Conservation (phyloP, 2,113 vertebrate species). For the Fregetta grallaria region DNA sequence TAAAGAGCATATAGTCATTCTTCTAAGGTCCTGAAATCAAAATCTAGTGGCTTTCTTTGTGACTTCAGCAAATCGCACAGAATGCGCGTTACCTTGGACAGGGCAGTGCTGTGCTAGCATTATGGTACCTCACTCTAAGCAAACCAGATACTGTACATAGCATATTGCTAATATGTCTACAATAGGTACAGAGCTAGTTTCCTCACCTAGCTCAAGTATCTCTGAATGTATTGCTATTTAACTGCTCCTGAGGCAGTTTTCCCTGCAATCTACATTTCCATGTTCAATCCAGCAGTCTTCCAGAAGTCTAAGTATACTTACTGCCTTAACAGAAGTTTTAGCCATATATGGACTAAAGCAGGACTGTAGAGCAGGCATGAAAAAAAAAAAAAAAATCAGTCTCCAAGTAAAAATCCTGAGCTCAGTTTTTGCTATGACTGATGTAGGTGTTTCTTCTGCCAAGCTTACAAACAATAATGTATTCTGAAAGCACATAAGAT, state of each 20-base stretch:
- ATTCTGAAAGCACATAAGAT: neutral
- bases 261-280: neutral
- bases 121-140: neutral
- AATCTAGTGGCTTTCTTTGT: neutral
- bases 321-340: neutral
- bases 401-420: neutral
- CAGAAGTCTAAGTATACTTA: neutral
- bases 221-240: neutral
- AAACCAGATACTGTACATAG: neutral
- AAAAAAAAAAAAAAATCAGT: neutral
- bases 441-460: neutral
- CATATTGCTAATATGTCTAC: neutral
- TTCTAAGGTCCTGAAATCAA: neutral
- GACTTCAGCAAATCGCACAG: neutral
- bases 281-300: neutral
- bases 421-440: neutral
- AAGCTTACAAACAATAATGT: neutral
- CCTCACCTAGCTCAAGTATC: neutral
- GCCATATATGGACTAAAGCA: neutral
- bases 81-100: accelerated
- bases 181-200: neutral
- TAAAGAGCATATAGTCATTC: neutral
- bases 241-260: neutral
- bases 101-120: neutral
- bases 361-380: neutral